phyloP scores from a whole-genome alignment of 2,113 vertebrate species.

The Phyllostomus hastatus region DNA sequence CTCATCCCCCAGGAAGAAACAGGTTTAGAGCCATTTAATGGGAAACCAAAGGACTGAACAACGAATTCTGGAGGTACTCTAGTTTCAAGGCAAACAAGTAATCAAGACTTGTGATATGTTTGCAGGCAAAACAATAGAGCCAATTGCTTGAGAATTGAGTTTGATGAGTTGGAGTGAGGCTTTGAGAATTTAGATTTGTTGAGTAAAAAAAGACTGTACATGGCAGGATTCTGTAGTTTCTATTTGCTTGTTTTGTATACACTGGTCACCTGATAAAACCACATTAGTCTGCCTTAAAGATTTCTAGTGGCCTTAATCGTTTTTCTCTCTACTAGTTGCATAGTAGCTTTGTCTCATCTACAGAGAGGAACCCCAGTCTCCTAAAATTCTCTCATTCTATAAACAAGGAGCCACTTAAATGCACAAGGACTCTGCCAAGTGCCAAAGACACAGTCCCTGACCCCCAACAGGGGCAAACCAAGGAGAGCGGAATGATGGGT shows the following conservation, averaged over 20 bases:
- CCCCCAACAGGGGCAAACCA: background rate
- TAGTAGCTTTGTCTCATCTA: background rate
- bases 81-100: background rate
- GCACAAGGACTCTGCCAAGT: background rate
- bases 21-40: background rate
- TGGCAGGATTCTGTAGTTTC: background rate
- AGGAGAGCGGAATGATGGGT: background rate
- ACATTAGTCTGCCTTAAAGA: background rate
- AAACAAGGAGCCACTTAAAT: background rate
- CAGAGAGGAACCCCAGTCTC: background rate
- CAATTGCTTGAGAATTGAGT: background rate
- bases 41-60: background rate
- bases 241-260: background rate
- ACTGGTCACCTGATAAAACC: background rate
- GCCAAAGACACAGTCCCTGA: background rate
- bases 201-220: background rate
- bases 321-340: background rate
- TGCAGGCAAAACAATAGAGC: background rate
- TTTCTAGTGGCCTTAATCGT: background rate
- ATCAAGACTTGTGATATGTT: background rate
- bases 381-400: background rate
- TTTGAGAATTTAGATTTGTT: background rate
- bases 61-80: background rate
- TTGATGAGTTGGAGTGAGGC: background rate
- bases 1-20: background rate